Base-by-base conservation (phyloP, 2,113 vertebrate genomes). In the Pachycephala philippinensis region DNA sequence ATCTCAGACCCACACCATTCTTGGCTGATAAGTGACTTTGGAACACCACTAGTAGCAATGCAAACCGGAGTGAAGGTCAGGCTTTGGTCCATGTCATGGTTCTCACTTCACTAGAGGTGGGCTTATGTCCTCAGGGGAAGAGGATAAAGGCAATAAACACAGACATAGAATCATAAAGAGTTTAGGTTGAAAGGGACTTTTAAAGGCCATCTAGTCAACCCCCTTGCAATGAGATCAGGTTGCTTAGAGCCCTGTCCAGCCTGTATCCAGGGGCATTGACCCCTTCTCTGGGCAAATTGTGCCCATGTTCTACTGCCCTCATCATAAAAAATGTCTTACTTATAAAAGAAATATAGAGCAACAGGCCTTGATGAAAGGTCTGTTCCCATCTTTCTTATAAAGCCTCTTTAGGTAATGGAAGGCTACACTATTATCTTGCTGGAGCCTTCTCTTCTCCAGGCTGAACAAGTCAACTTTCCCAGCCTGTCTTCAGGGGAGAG, bases 51-150 rank as follows among this genome's bases (percentile, higher is more conserved):
- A 37, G 30, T 31, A 79, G 49, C 37, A 68, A 21, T 22, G 31
- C 56, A 87, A 87, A 76, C 7, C 7, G 11, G 20, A 76, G 24
- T 21, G 37, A 82, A 78, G 26, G 12, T 75, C 44, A 75, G 57
- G 31, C 45, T 49, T 71, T 53, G 61, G 39, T 28, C 33, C 52
- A 22, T 0, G 0, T 27, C 18, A 75, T 54, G 13, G 4, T 3
- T 89, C 61, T 47, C 33, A 27, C 15, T 83, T 92, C 37, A 61
- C 6, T 6, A 28, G 42, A 63, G 33, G 13, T 9, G 27, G 28
- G 15, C 17, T 78, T 63, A 50, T 40, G 39, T 49, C 31, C n/a
- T 53, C 10, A 39, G 40, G 35, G 24, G 20, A 71, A 57, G 4
- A 7, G 13, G 28, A 52, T 37, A 57, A 64, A 53, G 40, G 17